Conservation (phyloP, 2,113 vertebrate species). For the human (Homo sapiens) region DNA sequence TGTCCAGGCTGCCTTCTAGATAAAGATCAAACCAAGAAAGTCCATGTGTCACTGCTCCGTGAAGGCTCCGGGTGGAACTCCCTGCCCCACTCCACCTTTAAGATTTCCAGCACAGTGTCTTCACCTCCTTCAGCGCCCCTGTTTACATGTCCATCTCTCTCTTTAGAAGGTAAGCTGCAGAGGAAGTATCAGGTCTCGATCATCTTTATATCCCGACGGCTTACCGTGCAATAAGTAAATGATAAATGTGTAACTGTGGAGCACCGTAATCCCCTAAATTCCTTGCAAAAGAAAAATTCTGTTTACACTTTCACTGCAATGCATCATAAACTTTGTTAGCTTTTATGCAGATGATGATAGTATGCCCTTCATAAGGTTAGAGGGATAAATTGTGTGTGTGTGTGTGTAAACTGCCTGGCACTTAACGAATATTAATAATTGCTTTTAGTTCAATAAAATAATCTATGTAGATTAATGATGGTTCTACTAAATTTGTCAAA, state of each 20-base stretch:
- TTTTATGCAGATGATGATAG: not conserved
- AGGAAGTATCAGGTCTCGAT: not conserved
- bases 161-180: fast-evolving
- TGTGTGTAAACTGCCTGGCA: not conserved
- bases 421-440: not conserved
- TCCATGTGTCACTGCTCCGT: fast-evolving
- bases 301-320: fast-evolving
- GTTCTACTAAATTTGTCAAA: not conserved
- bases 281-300: not conserved
- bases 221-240: fast-evolving
- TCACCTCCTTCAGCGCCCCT: fast-evolving
- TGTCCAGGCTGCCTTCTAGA: not conserved
- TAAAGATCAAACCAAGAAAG: not conserved
- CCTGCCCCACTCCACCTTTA: fast-evolving
- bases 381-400: not conserved
- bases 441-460: not conserved
- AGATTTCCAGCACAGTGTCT: fast-evolving
- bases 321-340: fast-evolving
- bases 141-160: not conserved
- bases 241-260: fast-evolving
- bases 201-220: not conserved
- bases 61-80: not conserved
- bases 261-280: fast-evolving
- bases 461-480: not conserved
- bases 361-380: not conserved